These are phyloP conservation scores for Caenorhabditis elegans DNA, from an alignment of 1,140 invertebrate species.

Conservation along the genomic window WBcel235 BX284605.5:3757501-3758000, in stretches of 20 bases:
- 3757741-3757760: too few species aligned
- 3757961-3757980: conserved; percentile 18
- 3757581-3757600: not conserved
- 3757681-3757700: conserved; percentile 31
- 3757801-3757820: not conserved
- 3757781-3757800: not conserved
- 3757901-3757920: too few species aligned
- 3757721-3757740: conserved; percentile 32
- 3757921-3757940: not conserved
- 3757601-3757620: not conserved
- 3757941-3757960: conserved; percentile 8
- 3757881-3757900: too few species aligned
- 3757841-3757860: too few species aligned
- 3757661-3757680: not conserved
- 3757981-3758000: conserved; percentile 7
- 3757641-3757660: not conserved
- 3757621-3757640: not conserved
- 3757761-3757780: too few species aligned
- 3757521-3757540: not conserved
- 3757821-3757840: not conserved
- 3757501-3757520: conserved; percentile 32
- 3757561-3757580: not conserved
- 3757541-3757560: not conserved
- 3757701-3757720: conserved; percentile 37
- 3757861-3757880: too few species aligned